Base-by-base conservation (phyloP, 64 coral and sea anemone species). In the Cladopsammia gracilis region DNA sequence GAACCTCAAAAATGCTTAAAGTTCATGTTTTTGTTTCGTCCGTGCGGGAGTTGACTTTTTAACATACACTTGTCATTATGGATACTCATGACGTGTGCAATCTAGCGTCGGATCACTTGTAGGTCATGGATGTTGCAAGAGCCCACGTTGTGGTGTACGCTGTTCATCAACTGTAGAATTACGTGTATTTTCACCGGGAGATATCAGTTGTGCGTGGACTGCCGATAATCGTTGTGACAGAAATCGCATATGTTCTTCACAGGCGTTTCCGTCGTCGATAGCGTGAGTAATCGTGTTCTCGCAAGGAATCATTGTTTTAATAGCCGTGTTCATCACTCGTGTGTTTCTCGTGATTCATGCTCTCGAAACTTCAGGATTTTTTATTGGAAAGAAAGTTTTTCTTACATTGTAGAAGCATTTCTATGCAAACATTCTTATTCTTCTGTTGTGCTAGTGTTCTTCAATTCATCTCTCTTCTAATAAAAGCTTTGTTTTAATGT, bases 281-380 rank as follows among this genome's bases (percentile, higher is more conserved):
- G 18, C 62, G 80, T 84, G 80, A 84, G 80, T 84, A 84, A 47
- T 50, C 80, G 80, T 84, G 44, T 84, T 67, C 18, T 68, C 60
- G 62, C 45, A 67, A 58, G 80, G 80, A 68, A 48, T 65, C 43
- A 47, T 48, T 83, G 45, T 84, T 20, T 66, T 80, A 7, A 11
- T 80, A 61, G 77, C 4, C 77, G 77, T 80, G 52, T 61, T 79
- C 54, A 58, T 79, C 23, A 15, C 10, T 24, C 54, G 25, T 66
- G 13, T 18, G 23, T 67, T 67, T 68, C 20, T 67, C 58, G 60
- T 50, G 20, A 24, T 49, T 13, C 80, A n/a, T 62, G 34, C 25
- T 82, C 25, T 82, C 15, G 58, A 72, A 72, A 5, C 47, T 75
- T 12, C 5, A 43, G 18, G 3, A 45, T 45, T 43, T 48, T 50